Base-by-base conservation (phyloP, 2,113 vertebrate species). In the Urocitellus parryii region DNA sequence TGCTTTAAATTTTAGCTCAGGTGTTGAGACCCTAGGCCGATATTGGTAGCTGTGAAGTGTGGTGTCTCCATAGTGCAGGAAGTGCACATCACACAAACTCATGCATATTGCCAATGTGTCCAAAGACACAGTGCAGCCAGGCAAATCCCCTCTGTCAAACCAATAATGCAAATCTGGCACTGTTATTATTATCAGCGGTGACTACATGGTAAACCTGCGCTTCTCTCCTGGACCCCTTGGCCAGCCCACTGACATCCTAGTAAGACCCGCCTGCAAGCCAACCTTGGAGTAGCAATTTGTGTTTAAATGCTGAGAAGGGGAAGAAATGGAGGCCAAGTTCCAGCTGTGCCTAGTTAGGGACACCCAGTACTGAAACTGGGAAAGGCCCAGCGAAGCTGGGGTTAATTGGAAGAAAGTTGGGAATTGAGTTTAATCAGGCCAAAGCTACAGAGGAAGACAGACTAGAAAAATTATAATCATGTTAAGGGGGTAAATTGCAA, bases 61-160 rank as follows among this genome's bases (percentile, higher is more conserved):
- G 25, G 37, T 81, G 22, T 95, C 95, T 74, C 95, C 91, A 27
- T 83, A 80, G 93, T 2, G 78, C 0, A 24, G 79, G 84, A 67
- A 45, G 1, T 0, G 1, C 27, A 51, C 2, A 0, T n/a, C 89
- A 56, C 48, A 9, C 45, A 45, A 45, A 45, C n/a, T 74, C 63
- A 2, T 45, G 74, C 58, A 63, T 51, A 7, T 56, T 37, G 24
- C 63, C 67, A 96, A 92, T 80, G 87, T 16, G 1, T 37, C 77
- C 58, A 51, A 67, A 88, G 48, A 37, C 29, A 88, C 90, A 94
- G 96, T 91, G 90, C 72, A 74, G 17, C 16, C 72, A 93, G 96
- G 95, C 72, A 51, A 22, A 13, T 4, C 74, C 13, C 83, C 79
- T 78, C 84, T 42, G 9, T 51, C 53, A 11, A 76, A 42, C 85